These are phyloP conservation scores for Tokudaia tokunoshimensis DNA, from an alignment of 2,797 vertebrate species.

Conservation along the genomic window DNA sequence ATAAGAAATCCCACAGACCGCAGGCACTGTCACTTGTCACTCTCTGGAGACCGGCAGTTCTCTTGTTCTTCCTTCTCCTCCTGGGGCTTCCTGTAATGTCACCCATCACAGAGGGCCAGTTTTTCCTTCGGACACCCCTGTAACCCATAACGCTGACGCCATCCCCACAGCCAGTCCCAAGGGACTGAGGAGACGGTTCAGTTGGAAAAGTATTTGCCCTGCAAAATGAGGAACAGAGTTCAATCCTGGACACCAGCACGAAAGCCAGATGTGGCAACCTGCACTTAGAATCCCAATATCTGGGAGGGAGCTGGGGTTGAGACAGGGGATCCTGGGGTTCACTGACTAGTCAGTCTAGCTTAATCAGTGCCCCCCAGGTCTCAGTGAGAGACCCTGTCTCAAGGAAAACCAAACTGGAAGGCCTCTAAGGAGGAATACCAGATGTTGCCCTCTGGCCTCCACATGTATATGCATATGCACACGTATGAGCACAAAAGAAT, in stretches of 20 bases:
- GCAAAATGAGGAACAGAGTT: background rate
- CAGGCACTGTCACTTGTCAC: background rate
- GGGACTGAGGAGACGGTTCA: background rate
- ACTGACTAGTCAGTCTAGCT: background rate
- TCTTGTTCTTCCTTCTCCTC: background rate
- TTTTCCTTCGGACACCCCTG: background rate
- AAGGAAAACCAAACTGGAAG: background rate
- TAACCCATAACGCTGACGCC: background rate
- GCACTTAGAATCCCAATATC: background rate
- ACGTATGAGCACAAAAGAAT: background rate
- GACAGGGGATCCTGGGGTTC: background rate
- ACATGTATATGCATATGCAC: background rate
- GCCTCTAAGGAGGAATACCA: background rate
- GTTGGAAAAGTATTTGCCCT: background rate
- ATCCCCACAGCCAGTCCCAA: background rate
- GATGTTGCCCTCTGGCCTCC: too few relatives aligned
- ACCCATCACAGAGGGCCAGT: background rate
- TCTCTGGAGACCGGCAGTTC: background rate
- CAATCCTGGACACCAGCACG: background rate
- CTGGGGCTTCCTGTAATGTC: background rate
- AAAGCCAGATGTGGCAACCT: background rate
- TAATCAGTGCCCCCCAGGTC: too few relatives aligned
- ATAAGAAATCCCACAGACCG: background rate
- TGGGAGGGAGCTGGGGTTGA: background rate
- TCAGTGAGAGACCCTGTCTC: background rate